Evolutionary conservation across 2,113 vertebrate genomes (phyloP).

Genomic region (Coptodon rendalli): DNA sequence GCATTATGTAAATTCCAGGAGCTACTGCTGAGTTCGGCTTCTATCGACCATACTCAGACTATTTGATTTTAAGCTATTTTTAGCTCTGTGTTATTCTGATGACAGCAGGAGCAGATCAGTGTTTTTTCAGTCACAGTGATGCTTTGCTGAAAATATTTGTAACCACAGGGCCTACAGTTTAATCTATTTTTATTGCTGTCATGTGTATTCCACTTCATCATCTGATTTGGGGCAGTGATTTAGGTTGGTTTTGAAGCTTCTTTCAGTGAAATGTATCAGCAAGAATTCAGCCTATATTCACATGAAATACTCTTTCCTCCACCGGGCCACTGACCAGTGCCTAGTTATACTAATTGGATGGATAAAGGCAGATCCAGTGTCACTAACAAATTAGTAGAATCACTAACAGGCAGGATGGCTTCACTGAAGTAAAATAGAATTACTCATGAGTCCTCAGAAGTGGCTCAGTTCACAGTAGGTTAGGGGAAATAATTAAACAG

Average conservation of each 20-base stretch:
- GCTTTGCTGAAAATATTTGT: conserved; percentile 24
- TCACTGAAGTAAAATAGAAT: background rate
- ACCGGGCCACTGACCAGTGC: background rate
- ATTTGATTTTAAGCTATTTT: conserved; percentile 49
- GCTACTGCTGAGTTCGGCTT: conserved; percentile 1
- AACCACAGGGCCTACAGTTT: background rate
- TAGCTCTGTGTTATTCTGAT: conserved; percentile 5
- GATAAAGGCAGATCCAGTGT: background rate
- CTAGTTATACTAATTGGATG: background rate
- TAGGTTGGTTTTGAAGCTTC: background rate
- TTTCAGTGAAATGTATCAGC: background rate
- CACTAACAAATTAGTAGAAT: background rate
- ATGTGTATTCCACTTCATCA: conserved; percentile 22
- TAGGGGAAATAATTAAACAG: background rate
- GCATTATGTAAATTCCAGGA: background rate
- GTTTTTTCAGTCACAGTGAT: conserved; percentile 20
- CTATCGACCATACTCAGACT: conserved; percentile 7
- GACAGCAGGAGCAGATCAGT: conserved; percentile 3
- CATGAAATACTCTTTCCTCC: background rate
- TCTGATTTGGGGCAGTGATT: background rate
- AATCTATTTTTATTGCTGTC: conserved; percentile 52
- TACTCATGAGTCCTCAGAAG: background rate
- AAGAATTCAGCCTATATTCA: background rate
- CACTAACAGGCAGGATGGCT: background rate
- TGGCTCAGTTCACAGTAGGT: background rate